Evolutionary conservation across 2,888 invertebrate genomes (phyloP), one percentile per base, ranked within the genome.

Genomic region (Nycteola revayana): DNA sequence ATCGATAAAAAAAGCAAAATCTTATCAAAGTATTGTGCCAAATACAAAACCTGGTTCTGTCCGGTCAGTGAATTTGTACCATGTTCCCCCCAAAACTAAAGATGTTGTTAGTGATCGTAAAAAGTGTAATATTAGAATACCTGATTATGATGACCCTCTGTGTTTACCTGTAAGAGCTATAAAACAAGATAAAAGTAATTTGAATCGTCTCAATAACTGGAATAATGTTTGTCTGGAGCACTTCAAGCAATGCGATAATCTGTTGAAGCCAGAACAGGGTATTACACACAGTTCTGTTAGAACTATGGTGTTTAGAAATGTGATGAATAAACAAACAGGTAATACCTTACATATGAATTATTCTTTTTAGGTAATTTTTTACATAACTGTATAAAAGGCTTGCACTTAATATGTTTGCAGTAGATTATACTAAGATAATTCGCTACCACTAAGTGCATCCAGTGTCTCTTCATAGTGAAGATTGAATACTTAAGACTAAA

Each of bases 101-200:
- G 14, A 63, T 3, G 41, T 44, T 5, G 36, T 50, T 7, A 9
- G 50, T 1, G 43, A 49, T 9, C 61, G 79, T 6, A 75, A 65
- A 21, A 61, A 57, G 8, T 42, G 66, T 9, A 62, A 70, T 10
- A 75, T 85, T 17, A 55, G 56, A 5, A 76, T 88, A 1, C 87
- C 86, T 0, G 86, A 88, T 32, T 86, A 76, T 22, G 81, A 81
- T 1, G 87, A 88, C 33, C 83, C 87, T 0, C 36, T 86, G 10
- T 87, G 86, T 49, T 52, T 88, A 33, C 84, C 87, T 0, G 86
- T 85, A 0, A 72, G 73, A 36, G 78, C 79, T 0, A 32, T 78
- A 2, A 63, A 53, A 8, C 51, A 44, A 1, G 66, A 74, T 7
- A 58, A 56, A 0, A 47, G 38, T 34, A 80, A 84, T 32, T 7